Conservation (phyloP, 2,797 vertebrate genomes). For the Platyrinchus mystaceus region DNA sequence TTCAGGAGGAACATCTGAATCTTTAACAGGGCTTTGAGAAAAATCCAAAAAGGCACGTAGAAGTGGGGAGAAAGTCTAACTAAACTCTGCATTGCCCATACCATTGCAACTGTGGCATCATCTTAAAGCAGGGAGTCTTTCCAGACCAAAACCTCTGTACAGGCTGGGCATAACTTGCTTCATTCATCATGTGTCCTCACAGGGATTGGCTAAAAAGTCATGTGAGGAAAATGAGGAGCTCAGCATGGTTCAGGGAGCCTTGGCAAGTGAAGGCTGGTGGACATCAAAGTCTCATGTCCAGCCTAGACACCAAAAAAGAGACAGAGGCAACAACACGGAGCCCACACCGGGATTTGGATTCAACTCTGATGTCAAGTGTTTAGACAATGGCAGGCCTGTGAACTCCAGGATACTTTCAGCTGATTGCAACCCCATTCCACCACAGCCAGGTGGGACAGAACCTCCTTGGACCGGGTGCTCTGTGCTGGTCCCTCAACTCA, state of each 20-base stretch:
- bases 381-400: rapidly evolving
- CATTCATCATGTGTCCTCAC: not conserved
- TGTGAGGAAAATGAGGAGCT: not conserved
- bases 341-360: not conserved
- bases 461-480: not conserved
- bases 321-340: not conserved
- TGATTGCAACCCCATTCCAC: not conserved
- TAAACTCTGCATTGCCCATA: not conserved
- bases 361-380: not conserved
- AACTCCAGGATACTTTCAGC: not conserved
- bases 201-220: not conserved
- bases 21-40: rapidly evolving
- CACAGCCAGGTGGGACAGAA: not conserved
- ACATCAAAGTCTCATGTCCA: not conserved
- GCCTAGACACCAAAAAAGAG: not conserved
- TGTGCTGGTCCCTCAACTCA: rapidly evolving
- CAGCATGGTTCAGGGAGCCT: not conserved
- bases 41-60: rapidly evolving
- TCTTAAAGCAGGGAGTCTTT: not conserved
- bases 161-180: not conserved
- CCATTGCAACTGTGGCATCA: not conserved
- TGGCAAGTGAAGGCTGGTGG: not conserved
- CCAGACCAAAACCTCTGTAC: not conserved
- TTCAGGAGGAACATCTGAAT: not conserved
- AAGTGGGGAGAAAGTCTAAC: not conserved